Percentiles rank a stretch among this genome's conserved stretches.
phyloP scores from a whole-genome alignment of 2,113 vertebrate species.

The Ophiodon elongatus region DNA sequence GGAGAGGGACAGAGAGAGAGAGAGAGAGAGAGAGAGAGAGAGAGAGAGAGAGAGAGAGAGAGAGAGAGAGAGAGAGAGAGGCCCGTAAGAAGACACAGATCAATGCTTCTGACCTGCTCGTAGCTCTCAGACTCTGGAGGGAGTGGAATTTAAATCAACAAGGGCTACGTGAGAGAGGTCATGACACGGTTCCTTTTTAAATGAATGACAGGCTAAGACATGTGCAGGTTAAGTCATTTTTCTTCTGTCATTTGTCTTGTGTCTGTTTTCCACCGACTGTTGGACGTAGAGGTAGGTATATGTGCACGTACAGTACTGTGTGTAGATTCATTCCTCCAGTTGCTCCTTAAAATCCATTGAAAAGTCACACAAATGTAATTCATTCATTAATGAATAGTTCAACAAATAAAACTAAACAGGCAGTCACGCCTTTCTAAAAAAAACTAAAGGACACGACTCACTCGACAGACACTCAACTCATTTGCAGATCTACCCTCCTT shows the following conservation, averaged over 20 bases:
- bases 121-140: slow-evolving; percentile 4
- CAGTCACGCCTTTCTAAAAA: background rate
- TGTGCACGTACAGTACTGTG: background rate
- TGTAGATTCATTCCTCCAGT: background rate
- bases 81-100: slow-evolving; percentile 44
- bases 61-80: background rate
- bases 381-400: background rate
- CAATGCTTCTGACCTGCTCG: slow-evolving; percentile 42
- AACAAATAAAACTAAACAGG: background rate
- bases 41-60: background rate
- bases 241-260: background rate
- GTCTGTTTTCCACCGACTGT: background rate
- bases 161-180: slow-evolving; percentile 38
- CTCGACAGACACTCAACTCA: background rate
- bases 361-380: background rate
- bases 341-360: background rate
- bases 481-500: background rate
- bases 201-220: slow-evolving; percentile 14
- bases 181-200: background rate
- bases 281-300: background rate
- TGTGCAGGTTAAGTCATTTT: background rate
- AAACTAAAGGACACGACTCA: background rate
- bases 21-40: background rate
- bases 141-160: slow-evolving; percentile 57
- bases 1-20: background rate